Base-by-base conservation (phyloP, 2,113 vertebrate species). In the Oreotragus oreotragus region DNA sequence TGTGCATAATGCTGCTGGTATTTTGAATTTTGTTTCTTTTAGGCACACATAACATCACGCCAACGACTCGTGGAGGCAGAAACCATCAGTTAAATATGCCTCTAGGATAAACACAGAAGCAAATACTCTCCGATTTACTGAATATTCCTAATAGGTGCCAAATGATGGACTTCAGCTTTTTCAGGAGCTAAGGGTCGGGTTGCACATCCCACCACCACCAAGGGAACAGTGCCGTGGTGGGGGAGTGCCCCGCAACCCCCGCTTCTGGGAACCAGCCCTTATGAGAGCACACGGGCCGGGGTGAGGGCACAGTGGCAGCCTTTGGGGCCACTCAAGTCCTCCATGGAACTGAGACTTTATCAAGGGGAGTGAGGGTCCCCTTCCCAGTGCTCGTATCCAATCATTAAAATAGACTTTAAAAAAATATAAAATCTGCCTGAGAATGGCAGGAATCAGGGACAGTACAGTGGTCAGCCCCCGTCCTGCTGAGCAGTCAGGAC, bases 361-460 rank as follows among this genome's bases (percentile, higher is more conserved):
- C 97, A 95, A 97, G 97, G 98, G 98, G 98, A 97, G 76, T 97
- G 92, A 43, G 88, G 25, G 53, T 97, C 95, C 98, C 98, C 98
- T 98, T 97, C 97, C 98, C 91, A 98, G 98, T 97, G 93, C 97
- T 98, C 97, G 93, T 25, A 97, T 97, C 94, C 84, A 94, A 98
- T 93, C 98, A 96, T 98, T 98, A 96, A 97, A 98, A 98, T 97
- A 96, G 94, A 97, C 96, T 98, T 98, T 98, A 96, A 95, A 97
- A 96, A 98, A 94, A 98, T 96, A 98, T 95, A 98, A 98, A 98
- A 97, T 98, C 97, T 97, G 97, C 96, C 1, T 97, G 97, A 98
- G 98, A 99, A 98, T 96, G 98, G 85, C 33, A 85, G 98, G 98
- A 98, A 98, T 98, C 98, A 98, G 98, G 96, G 73, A 98, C 97